Percentiles rank a stretch among this genome's conserved stretches.
Conservation (phyloP, 2,113 vertebrate species). For the Oryzias curvinotus region DNA sequence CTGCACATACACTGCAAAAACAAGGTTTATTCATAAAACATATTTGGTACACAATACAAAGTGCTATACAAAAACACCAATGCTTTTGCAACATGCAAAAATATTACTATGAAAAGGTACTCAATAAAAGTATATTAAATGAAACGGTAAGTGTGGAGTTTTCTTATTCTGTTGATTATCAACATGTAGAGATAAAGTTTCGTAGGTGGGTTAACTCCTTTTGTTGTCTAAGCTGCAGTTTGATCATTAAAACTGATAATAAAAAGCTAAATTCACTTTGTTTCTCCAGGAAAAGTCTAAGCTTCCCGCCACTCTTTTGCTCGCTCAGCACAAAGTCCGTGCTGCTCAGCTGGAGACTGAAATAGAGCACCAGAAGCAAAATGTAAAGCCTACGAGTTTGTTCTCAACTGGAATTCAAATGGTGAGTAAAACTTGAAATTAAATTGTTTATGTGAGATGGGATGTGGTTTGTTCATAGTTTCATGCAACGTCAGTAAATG, state of each 20-base stretch:
- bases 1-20: too few relatives aligned
- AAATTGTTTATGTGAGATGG: too few relatives aligned
- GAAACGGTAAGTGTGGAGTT: too few relatives aligned
- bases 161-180: constrained; percentile 15
- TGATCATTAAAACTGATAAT: constrained; percentile 9
- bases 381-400: constrained; percentile 84
- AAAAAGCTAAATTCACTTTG: constrained; percentile 18
- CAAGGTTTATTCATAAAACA: too few relatives aligned
- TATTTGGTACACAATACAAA: too few relatives aligned
- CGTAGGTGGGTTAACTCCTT: background rate
- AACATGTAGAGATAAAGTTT: background rate
- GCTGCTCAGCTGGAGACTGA: constrained; percentile 89
- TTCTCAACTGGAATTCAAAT: constrained; percentile 98
- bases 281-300: constrained; percentile 87
- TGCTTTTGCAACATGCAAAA: too few relatives aligned
- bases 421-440: constrained; percentile 76
- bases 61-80: too few relatives aligned
- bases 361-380: constrained; percentile 88
- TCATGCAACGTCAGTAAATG: too few relatives aligned
- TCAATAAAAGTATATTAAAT: too few relatives aligned
- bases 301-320: constrained; percentile 89
- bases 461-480: too few relatives aligned
- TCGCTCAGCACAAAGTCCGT: constrained; percentile 94
- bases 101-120: too few relatives aligned
- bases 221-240: background rate